Percentiles rank a stretch among this genome's conserved stretches.
phyloP scores from a whole-genome alignment of 2,888 invertebrate genomes.

The Pterostichus niger region DNA sequence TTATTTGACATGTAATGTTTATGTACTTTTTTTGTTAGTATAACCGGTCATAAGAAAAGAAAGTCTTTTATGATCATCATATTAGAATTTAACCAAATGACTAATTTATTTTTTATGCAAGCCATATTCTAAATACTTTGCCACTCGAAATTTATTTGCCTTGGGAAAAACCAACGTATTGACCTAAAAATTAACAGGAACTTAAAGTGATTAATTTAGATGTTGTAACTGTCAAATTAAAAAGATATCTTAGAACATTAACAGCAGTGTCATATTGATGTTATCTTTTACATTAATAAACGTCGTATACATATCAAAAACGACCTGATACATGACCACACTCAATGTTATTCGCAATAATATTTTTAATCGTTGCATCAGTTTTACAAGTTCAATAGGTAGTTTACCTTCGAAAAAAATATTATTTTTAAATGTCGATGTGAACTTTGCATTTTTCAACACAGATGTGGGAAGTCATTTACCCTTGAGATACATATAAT shows the following conservation, averaged over 20 bases:
- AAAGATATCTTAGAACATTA: no score
- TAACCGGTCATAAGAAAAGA: no score
- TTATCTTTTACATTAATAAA: no score
- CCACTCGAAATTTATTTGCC: neutral
- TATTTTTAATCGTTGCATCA: neutral
- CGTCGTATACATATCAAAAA: no score
- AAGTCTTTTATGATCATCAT: no score
- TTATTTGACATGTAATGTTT: no score
- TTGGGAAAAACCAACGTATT: neutral
- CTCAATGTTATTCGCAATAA: neutral
- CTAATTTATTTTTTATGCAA: no score
- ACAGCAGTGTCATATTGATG: no score
- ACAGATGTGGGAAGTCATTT: neutral
- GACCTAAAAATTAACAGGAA: conserved; percentile 5
- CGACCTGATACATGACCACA: neutral
- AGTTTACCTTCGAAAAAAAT: neutral
- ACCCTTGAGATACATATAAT: conserved; percentile 3
- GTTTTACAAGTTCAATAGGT: neutral
- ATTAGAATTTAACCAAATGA: no score
- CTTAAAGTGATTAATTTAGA: neutral
- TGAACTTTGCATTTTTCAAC: no score
- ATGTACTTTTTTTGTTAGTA: no score
- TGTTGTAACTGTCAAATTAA: neutral
- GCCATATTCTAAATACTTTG: no score
- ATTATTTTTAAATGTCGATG: neutral